Percentiles rank a stretch among this genome's conserved stretches.
These are phyloP conservation scores for Platysteira castanea DNA, from an alignment of 2,113 vertebrate genomes.

Conservation along the genomic window DNA sequence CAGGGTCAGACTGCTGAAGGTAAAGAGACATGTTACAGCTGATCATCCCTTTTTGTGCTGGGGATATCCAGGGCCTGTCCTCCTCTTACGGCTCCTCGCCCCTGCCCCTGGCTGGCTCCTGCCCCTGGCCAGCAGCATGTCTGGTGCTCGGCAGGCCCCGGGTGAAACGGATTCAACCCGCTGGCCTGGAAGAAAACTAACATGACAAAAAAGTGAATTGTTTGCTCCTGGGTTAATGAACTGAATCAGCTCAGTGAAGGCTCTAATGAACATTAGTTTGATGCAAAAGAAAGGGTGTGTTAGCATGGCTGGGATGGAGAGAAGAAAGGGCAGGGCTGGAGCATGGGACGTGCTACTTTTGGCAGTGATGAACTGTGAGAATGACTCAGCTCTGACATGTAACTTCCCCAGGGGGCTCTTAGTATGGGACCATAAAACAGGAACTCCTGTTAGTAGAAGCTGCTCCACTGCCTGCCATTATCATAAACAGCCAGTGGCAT, in stretches of 20 bases:
- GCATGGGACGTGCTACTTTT: not conserved
- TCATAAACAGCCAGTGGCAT: not conserved
- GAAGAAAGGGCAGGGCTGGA: not conserved
- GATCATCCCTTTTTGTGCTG: not conserved
- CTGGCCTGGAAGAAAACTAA: conserved; percentile 47
- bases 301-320: not conserved
- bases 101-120: not conserved
- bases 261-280: conserved; percentile 11
- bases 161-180: not conserved
- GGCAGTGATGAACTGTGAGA: not conserved
- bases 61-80: not conserved
- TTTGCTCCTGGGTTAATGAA: conserved; percentile 43
- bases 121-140: fast-evolving
- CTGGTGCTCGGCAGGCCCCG: fast-evolving
- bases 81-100: not conserved
- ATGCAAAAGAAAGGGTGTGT: not conserved
- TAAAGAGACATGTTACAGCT: fast-evolving
- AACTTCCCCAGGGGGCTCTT: not conserved
- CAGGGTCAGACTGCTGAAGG: not conserved
- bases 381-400: not conserved
- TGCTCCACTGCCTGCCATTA: not conserved
- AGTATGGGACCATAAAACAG: not conserved
- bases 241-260: conserved; percentile 8
- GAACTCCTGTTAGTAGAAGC: not conserved
- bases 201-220: conserved; percentile 28